phyloP scores from a whole-genome alignment of 2,797 vertebrate species.

The Cottoperca gobio region DNA sequence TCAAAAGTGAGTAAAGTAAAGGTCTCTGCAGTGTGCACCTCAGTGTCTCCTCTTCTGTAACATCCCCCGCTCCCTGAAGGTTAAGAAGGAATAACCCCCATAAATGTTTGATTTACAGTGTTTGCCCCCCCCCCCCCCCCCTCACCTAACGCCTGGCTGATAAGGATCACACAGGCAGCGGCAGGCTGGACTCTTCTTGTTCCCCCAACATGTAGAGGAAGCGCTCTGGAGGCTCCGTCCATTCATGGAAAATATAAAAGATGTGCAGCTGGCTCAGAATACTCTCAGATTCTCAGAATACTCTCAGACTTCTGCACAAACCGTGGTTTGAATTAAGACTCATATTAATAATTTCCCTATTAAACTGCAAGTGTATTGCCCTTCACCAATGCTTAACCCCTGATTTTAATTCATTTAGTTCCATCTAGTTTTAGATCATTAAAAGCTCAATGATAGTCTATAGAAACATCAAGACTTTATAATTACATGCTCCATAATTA shows the following conservation, averaged over 20 bases:
- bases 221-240: background rate
- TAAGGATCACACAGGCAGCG: slow-evolving; percentile 57
- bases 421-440: no score
- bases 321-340: background rate
- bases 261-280: no score
- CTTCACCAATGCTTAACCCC: no score
- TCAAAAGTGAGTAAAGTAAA: background rate
- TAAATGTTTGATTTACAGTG: slow-evolving; percentile 55
- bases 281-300: no score
- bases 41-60: background rate
- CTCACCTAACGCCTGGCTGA: slow-evolving; percentile 35
- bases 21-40: no score
- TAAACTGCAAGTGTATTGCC: no score
- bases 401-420: no score
- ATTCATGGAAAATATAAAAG: background rate
- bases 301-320: background rate
- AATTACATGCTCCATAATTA: no score
- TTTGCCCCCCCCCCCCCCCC: slow-evolving; percentile 13
- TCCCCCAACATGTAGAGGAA: slow-evolving; percentile 3
- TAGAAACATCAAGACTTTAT: no score
- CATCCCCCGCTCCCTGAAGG: background rate
- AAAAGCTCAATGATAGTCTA: no score
- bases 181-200: slow-evolving; percentile 16
- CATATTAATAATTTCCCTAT: background rate
- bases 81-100: slow-evolving; percentile 15